Percentiles rank a stretch among this genome's conserved stretches.
These are phyloP conservation scores for Grammomys dolichurus DNA, from an alignment of 2,113 vertebrate genomes.

Conservation along the genomic window DNA sequence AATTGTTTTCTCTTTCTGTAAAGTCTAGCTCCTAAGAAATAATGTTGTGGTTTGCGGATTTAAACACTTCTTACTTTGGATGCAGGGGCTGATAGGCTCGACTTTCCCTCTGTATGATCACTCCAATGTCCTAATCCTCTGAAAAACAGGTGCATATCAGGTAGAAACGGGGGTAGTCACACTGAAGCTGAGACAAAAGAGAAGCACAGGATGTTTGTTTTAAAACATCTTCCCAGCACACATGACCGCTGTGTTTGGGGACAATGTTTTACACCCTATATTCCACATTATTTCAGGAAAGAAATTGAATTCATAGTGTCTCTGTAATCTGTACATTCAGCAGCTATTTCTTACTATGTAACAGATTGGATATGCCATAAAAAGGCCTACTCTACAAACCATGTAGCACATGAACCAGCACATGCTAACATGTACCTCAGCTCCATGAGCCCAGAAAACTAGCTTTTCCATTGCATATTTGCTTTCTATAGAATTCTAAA, in stretches of 20 bases:
- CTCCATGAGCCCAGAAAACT: background rate
- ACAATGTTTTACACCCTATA: background rate
- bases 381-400: background rate
- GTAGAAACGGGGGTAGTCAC: background rate
- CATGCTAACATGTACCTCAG: background rate
- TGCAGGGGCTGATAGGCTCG: background rate
- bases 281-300: background rate
- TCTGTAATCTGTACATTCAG: background rate
- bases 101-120: background rate
- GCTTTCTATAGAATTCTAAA: background rate
- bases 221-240: background rate
- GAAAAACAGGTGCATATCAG: background rate
- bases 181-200: background rate
- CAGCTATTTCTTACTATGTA: background rate
- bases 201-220: background rate
- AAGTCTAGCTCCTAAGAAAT: conserved; percentile 35
- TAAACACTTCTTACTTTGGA: conserved; percentile 51
- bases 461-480: background rate
- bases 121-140: background rate
- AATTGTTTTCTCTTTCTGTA: conserved; percentile 59
- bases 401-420: background rate
- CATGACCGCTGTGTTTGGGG: background rate
- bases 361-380: background rate
- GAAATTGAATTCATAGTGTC: background rate
- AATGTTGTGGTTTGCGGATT: conserved; percentile 32